Conservation (phyloP, 2,888 invertebrate species). For the Leptarthrus brevirostris region DNA sequence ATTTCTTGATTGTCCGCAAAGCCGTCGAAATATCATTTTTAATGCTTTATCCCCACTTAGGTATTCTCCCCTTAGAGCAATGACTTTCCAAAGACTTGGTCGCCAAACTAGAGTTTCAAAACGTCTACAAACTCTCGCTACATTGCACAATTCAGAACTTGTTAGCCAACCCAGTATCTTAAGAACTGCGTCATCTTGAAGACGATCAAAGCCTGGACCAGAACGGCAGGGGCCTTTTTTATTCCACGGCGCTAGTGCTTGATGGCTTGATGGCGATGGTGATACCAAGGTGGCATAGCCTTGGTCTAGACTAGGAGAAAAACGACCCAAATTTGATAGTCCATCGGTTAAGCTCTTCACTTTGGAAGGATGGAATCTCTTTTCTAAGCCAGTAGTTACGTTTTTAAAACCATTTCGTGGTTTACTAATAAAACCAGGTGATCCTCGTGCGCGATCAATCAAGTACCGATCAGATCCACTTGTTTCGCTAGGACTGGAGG, state of each 20-base stretch:
- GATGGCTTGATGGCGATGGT: slow-evolving; percentile 66
- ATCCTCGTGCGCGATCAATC: slow-evolving; percentile 63
- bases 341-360: slow-evolving; percentile 66
- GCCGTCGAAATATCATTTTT: slow-evolving; percentile 72
- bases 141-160: slow-evolving; percentile 78
- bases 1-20: slow-evolving; percentile 75
- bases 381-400: slow-evolving; percentile 56
- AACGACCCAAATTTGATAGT: slow-evolving; percentile 66
- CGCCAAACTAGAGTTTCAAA: slow-evolving; percentile 84
- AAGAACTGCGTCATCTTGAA: slow-evolving; percentile 76
- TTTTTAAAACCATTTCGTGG: background rate
- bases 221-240: slow-evolving; percentile 65
- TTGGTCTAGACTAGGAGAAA: slow-evolving; percentile 80
- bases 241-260: slow-evolving; percentile 63
- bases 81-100: slow-evolving; percentile 78
- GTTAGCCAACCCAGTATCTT: slow-evolving; percentile 78
- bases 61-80: slow-evolving; percentile 72
- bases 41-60: slow-evolving; percentile 75
- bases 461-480: slow-evolving; percentile 67
- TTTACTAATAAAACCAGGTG: slow-evolving; percentile 60
- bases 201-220: slow-evolving; percentile 71
- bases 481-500: slow-evolving; percentile 67
- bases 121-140: slow-evolving; percentile 80
- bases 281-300: slow-evolving; percentile 83
- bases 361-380: slow-evolving; percentile 63